Conservation (phyloP, 1,140 invertebrate species). For the Bombus sylvicola region DNA sequence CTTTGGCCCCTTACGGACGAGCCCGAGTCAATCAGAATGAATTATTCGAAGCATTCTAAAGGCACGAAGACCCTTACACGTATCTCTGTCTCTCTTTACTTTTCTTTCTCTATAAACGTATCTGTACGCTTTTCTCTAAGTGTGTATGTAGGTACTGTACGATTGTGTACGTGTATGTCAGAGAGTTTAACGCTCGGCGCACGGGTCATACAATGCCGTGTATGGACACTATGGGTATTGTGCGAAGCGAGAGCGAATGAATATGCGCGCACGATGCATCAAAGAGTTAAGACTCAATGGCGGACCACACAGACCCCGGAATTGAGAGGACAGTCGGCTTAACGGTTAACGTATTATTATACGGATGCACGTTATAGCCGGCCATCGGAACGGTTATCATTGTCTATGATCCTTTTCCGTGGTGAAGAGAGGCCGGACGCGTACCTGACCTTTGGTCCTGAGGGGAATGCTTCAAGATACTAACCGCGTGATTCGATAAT, state of each 20-base stretch:
- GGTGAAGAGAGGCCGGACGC: constrained; percentile 22
- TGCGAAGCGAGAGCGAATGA: constrained; percentile 72
- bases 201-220: constrained; percentile 71
- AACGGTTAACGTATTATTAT: constrained; percentile 73
- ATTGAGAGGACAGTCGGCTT: constrained; percentile 73
- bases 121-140: background rate
- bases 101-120: background rate
- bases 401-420: constrained; percentile 48
- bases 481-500: constrained; percentile 22
- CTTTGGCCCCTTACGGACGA: background rate
- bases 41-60: constrained; percentile 66
- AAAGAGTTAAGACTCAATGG: constrained; percentile 76
- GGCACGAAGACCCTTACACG: constrained; percentile 11
- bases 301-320: constrained; percentile 74
- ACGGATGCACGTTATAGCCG: constrained; percentile 60
- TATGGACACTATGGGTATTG: constrained; percentile 74
- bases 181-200: constrained; percentile 74
- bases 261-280: constrained; percentile 74
- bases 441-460: constrained; percentile 32
- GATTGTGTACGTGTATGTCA: constrained; percentile 29
- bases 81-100: constrained; percentile 4
- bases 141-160: background rate
- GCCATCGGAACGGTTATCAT: constrained; percentile 54
- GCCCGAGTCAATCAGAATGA: constrained; percentile 50
- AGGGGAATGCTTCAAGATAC: constrained; percentile 1